Evolutionary conservation across 2,888 invertebrate genomes (phyloP).

Genomic region (Ochlodes sylvanus): DNA sequence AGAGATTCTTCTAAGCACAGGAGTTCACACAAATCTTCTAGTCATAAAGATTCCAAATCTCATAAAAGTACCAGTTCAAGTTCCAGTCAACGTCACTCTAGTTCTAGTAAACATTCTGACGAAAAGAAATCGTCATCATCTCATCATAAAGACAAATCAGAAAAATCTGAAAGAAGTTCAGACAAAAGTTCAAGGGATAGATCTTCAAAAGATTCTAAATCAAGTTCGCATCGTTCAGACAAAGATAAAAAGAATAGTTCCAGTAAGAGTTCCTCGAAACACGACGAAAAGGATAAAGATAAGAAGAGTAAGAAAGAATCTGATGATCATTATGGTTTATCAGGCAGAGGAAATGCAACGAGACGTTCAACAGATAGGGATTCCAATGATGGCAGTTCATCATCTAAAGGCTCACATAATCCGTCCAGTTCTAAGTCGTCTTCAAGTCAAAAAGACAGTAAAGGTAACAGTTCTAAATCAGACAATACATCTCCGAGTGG

Average conservation of each 20-base stretch:
- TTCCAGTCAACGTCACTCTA: slow-evolving; percentile 57
- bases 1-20: slow-evolving; percentile 73
- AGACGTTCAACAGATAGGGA: slow-evolving; percentile 92
- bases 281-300: slow-evolving; percentile 72
- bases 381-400: slow-evolving; percentile 90
- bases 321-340: slow-evolving; percentile 90
- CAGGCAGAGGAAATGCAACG: slow-evolving; percentile 86
- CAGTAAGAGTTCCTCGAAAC: slow-evolving; percentile 58
- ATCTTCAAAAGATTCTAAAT: slow-evolving; percentile 63
- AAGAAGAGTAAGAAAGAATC: slow-evolving; percentile 82
- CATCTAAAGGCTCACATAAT: slow-evolving; percentile 74
- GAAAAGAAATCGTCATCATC: slow-evolving; percentile 69
- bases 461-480: slow-evolving; percentile 73
- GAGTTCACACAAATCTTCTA: slow-evolving; percentile 71
- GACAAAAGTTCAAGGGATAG: slow-evolving; percentile 66
- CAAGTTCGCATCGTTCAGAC: slow-evolving; percentile 71
- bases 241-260: slow-evolving; percentile 72
- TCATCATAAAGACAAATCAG: slow-evolving; percentile 62
- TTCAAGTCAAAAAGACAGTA: slow-evolving; percentile 71
- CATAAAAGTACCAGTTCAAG: slow-evolving; percentile 63
- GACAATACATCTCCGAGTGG: slow-evolving; percentile 76
- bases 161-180: slow-evolving; percentile 55
- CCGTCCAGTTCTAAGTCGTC: slow-evolving; percentile 65
- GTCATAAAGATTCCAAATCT: slow-evolving; percentile 67
- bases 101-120: slow-evolving; percentile 68